Percentiles rank a stretch among this genome's conserved stretches.
phyloP scores from a whole-genome alignment of 2,888 invertebrate genomes.

The Autographa gamma region DNA sequence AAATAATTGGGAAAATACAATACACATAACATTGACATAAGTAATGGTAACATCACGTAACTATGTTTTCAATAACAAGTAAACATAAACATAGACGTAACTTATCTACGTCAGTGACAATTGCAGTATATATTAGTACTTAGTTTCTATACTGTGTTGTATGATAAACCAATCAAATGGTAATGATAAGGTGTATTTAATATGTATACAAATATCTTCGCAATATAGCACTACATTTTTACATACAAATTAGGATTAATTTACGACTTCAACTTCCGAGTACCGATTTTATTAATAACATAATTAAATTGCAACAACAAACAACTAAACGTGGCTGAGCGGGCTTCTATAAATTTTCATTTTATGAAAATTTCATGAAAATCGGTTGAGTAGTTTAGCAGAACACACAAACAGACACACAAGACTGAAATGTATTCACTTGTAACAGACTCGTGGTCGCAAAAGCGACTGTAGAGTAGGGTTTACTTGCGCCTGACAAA shows the following conservation, averaged over 20 bases:
- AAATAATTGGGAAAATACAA: slow-evolving; percentile 42
- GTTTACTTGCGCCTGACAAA: slow-evolving; percentile 2
- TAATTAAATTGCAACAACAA: no score
- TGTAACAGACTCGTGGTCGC: neutral
- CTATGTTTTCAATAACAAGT: slow-evolving; percentile 52
- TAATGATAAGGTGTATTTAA: slow-evolving; percentile 9
- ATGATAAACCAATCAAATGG: slow-evolving; percentile 14
- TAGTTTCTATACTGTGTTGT: slow-evolving; percentile 19
- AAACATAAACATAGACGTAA: slow-evolving; percentile 24
- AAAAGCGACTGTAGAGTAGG: neutral
- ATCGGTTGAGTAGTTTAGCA: neutral
- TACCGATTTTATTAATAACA: no score
- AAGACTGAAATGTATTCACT: neutral
- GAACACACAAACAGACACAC: neutral
- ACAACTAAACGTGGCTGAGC: no score
- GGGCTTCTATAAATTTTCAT: no score
- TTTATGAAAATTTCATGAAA: neutral
- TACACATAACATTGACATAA: slow-evolving; percentile 39
- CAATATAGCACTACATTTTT: neutral
- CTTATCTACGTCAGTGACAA: slow-evolving; percentile 28
- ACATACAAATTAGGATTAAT: no score
- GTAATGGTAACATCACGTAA: slow-evolving; percentile 38
- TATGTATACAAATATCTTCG: neutral
- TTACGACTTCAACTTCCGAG: neutral
- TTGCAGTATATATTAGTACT: slow-evolving; percentile 7